Base-by-base conservation (phyloP, 1,140 invertebrate genomes). In the Alviniconcha marisindica region DNA sequence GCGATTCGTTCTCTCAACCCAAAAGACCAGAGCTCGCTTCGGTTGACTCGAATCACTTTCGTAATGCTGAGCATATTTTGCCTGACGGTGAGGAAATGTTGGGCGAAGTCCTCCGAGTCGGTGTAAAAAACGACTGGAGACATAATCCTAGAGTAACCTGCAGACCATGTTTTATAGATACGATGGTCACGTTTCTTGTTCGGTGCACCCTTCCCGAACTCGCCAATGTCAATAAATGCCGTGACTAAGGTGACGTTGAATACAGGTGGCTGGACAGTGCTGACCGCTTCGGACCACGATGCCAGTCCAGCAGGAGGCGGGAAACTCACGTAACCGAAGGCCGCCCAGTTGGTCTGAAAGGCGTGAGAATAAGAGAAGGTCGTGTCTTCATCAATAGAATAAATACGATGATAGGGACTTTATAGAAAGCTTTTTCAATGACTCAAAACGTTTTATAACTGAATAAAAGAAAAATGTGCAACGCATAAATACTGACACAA, bases 221-320 rank as follows among this genome's bases (percentile, higher is more conserved):
- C 10, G 12, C 89, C 89, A 15, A 91, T 80, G 73, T 90, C 85
- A 40, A 90, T 87, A 78, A 87, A 92, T 4, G 87, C 78, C 3
- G 56, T 80, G 15, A 80, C 78, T 1, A 80, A 76, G 0, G 91
- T 92, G 21, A 90, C 40, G n/a, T 90, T 80, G 56, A 21, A 76
- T 36, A 36, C 66, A n/a, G n/a, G n/a, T n/a, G n/a, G n/a, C n/a
- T n/a, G n/a, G n/a, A n/a, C n/a, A n/a, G n/a, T n/a, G n/a, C n/a
- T n/a, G n/a, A n/a, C n/a, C n/a, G n/a, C n/a, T n/a, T n/a, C n/a
- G n/a, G n/a, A n/a, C n/a, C n/a, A n/a, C n/a, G n/a, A n/a, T n/a
- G n/a, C n/a, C n/a, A n/a, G n/a, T n/a, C n/a, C n/a, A n/a, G n/a
- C n/a, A n/a, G n/a, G n/a, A n/a, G n/a, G n/a, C n/a, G n/a, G n/a